A percentile compares a stretch with the other conserved stretches of the same genome.
Evolutionary conservation across 30 jellyfish, hydroid and myxozoan species (phyloP).

Genomic region (Mastigias papua): DNA sequence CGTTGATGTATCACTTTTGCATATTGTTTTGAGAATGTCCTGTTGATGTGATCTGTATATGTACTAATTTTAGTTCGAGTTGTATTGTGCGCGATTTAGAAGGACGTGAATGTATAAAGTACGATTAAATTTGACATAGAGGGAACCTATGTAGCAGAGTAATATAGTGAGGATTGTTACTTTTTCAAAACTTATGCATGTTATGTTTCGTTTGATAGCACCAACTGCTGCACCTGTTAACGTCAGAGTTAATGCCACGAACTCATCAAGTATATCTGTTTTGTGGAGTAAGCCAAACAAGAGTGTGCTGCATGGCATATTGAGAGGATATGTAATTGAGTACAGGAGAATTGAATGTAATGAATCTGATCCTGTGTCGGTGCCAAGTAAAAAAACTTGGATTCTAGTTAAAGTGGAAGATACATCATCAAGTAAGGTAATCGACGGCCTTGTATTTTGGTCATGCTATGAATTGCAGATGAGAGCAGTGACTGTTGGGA

Average conservation of each 20-base stretch:
- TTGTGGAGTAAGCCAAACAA: slow-evolving; percentile 24
- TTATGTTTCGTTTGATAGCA: neutral
- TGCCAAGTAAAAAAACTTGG: neutral
- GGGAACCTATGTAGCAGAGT: neutral
- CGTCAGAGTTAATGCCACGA: neutral
- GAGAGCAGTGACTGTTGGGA: neutral
- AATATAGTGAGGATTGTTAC: neutral
- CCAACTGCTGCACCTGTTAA: neutral
- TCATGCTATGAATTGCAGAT: slow-evolving; percentile 18
- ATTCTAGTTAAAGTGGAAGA: neutral
- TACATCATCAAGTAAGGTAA: neutral
- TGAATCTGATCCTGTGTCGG: neutral
- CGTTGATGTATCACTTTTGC: no score
- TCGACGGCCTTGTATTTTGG: neutral
- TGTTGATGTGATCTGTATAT: no score
- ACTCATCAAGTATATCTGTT: slow-evolving; percentile 21
- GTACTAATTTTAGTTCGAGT: no score
- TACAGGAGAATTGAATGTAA: slow-evolving; percentile 24
- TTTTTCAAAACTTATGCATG: neutral
- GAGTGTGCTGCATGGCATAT: slow-evolving; percentile 20
- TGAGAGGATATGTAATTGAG: slow-evolving; percentile 5
- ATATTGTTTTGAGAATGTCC: no score
- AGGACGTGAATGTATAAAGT: no score
- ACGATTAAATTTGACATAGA: no score
- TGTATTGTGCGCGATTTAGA: no score